Conservation (phyloP, 2,113 vertebrate genomes). For the Cercocebus atys region DNA sequence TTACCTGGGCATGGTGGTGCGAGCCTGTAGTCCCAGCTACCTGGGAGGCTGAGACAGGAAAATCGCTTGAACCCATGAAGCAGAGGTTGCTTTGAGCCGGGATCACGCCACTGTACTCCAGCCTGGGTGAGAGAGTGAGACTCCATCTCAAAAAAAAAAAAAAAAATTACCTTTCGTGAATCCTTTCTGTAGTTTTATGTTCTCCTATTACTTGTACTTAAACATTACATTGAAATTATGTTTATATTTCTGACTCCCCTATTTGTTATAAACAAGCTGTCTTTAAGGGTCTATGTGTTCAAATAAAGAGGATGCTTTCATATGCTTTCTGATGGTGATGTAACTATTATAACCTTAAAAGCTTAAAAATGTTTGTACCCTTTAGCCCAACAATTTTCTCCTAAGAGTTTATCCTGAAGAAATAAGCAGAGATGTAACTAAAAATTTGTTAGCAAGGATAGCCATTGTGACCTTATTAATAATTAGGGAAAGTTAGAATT, state of each 20-base stretch:
- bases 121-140: neutral
- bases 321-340: neutral
- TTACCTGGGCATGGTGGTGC: too few species aligned
- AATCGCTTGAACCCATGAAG: too few species aligned
- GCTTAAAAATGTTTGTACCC: neutral
- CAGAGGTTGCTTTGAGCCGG: too few species aligned
- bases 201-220: neutral
- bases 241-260: neutral
- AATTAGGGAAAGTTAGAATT: neutral
- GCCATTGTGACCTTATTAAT: conserved; percentile 5
- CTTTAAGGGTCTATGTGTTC: neutral
- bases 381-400: neutral
- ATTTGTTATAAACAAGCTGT: neutral
- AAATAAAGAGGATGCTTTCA: neutral
- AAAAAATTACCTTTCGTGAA: neutral
- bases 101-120: too few species aligned
- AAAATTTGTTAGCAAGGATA: neutral
- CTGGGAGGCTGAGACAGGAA: too few species aligned
- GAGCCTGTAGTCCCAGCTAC: too few species aligned
- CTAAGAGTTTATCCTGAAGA: neutral
- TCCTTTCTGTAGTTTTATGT: neutral
- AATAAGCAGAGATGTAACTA: neutral
- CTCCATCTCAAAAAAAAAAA: neutral
- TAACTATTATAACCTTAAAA: conserved; percentile 5
- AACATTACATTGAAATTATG: neutral